phyloP scores from a whole-genome alignment of 1,140 invertebrate genomes.

The Philopotamus ludificatus region DNA sequence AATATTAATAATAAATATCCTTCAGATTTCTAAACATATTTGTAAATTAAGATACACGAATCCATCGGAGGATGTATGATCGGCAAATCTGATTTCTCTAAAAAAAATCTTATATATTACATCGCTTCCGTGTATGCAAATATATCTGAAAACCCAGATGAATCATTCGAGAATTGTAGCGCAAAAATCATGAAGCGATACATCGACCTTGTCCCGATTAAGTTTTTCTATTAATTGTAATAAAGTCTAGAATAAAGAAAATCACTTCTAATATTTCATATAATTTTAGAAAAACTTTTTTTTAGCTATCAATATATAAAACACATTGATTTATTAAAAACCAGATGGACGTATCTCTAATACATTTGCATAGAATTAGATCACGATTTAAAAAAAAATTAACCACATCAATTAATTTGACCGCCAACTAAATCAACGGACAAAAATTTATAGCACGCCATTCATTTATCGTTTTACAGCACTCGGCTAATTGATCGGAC shows the following conservation, averaged over 20 bases:
- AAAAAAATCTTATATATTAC: not conserved
- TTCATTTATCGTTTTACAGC: not conserved
- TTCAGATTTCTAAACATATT: not conserved
- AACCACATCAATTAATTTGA: no score
- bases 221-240: not conserved
- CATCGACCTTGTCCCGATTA: not conserved
- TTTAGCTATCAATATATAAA: not conserved
- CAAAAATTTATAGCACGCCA: no score
- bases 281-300: not conserved
- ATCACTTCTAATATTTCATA: not conserved
- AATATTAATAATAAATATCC: no score
- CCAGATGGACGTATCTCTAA: no score
- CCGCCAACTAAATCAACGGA: no score
- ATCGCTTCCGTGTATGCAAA: not conserved
- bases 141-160: not conserved
- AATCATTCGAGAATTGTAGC: not conserved
- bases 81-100: not conserved
- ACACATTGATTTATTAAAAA: not conserved
- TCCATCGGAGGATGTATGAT: slow-evolving; percentile 51
- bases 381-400: no score
- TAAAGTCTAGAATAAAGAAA: not conserved
- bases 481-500: not conserved
- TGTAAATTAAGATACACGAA: not conserved
- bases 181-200: not conserved
- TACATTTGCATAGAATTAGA: no score